phyloP scores from a whole-genome alignment of 1,140 invertebrate species.

The Drosophila jambulina region DNA sequence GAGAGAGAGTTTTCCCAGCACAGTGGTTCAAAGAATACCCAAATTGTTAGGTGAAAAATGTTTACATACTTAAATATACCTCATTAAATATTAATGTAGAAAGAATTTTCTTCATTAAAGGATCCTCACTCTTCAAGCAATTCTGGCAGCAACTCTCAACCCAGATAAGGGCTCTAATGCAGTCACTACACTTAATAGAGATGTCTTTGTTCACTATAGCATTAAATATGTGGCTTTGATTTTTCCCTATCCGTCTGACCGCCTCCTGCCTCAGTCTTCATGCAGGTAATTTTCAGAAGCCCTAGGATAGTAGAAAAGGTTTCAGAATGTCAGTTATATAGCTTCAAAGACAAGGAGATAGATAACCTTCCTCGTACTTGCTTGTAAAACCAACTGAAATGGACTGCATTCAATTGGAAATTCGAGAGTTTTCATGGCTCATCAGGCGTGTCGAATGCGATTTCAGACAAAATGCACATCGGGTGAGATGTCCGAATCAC shows the following conservation, averaged over 20 bases:
- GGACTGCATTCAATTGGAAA: constrained; percentile 7
- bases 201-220: neutral
- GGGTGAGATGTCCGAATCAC: constrained; percentile 3
- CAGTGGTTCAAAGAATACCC: constrained; percentile 16
- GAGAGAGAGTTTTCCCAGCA: constrained; percentile 2
- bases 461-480: constrained; percentile 18
- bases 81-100: neutral
- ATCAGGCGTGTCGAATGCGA: constrained; percentile 26
- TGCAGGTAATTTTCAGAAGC: neutral
- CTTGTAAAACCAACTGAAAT: constrained; percentile 1
- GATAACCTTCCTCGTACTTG: neutral
- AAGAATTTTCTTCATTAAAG: neutral
- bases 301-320: neutral
- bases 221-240: too few relatives aligned
- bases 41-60: neutral
- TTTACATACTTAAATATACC: neutral
- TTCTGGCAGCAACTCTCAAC: neutral
- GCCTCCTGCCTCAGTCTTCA: neutral
- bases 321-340: neutral
- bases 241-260: too few relatives aligned
- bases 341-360: neutral
- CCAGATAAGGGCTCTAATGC: neutral
- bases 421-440: constrained; percentile 29
- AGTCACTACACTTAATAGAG: neutral
- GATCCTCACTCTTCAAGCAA: neutral